Percentiles rank a stretch among this genome's conserved stretches.
Conservation (phyloP, 2,888 invertebrate species). For the Tachina grossa region DNA sequence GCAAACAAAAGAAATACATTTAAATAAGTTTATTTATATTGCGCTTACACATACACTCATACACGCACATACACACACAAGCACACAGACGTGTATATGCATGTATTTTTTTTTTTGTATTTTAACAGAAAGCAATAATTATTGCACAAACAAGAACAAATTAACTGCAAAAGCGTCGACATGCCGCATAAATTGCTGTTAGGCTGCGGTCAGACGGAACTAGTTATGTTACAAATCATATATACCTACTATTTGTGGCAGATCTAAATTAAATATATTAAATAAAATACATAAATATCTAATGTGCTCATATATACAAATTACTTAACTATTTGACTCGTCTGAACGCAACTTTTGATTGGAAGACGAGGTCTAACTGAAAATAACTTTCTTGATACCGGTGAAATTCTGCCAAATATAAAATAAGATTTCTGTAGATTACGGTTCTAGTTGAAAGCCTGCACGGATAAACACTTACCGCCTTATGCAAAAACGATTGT, state of each 20-base stretch:
- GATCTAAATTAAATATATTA: background rate
- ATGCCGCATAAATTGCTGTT: slow-evolving; percentile 59
- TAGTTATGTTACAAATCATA: background rate
- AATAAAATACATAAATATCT: too few relatives aligned
- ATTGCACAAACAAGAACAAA: slow-evolving; percentile 41
- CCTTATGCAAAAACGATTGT: too few relatives aligned
- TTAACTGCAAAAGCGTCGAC: slow-evolving; percentile 63
- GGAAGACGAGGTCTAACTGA: too few relatives aligned
- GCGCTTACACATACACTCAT: background rate
- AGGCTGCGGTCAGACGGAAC: background rate
- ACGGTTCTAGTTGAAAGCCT: too few relatives aligned
- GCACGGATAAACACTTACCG: too few relatives aligned
- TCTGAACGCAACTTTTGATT: too few relatives aligned
- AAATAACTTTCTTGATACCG: too few relatives aligned
- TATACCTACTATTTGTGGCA: background rate
- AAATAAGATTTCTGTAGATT: too few relatives aligned
- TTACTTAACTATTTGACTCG: too few relatives aligned
- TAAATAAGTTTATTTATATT: too few relatives aligned
- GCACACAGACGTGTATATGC: background rate
- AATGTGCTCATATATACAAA: too few relatives aligned
- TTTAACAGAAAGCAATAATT: background rate
- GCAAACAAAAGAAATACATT: slow-evolving; percentile 19
- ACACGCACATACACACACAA: background rate
- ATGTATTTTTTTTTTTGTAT: slow-evolving; percentile 4
- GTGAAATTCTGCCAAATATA: too few relatives aligned